These are phyloP conservation scores for Anhinga anhinga DNA, from an alignment of 2,113 vertebrate genomes.

Conservation along the genomic window DNA sequence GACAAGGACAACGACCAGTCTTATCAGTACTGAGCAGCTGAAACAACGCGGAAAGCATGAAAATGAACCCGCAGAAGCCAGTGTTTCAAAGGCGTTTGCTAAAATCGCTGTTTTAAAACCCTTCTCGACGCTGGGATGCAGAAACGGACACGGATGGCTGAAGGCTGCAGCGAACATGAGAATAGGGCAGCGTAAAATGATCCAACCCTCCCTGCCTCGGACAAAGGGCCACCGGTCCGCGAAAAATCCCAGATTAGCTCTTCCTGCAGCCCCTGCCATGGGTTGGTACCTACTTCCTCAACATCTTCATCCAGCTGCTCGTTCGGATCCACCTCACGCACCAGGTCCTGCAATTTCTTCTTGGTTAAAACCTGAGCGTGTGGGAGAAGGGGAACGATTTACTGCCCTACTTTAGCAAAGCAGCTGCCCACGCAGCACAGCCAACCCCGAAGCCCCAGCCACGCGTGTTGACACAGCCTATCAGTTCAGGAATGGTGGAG, in stretches of 20 bases:
- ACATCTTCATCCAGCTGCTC: constrained; percentile 99
- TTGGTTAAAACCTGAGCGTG: constrained; percentile 87
- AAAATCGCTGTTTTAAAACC: not conserved
- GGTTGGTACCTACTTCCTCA: constrained; percentile 84
- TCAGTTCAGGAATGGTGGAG: not conserved
- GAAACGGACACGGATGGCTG: not conserved
- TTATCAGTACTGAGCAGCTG: not conserved
- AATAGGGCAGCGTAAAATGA: not conserved
- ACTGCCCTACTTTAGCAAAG: not conserved
- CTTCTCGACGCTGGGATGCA: not conserved
- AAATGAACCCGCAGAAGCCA: not conserved
- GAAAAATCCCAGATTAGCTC: not conserved
- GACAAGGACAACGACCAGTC: not conserved
- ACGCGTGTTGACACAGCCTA: not conserved
- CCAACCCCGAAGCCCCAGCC: not conserved
- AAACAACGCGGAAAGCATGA: rapidly evolving
- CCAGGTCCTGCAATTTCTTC: constrained; percentile 97
- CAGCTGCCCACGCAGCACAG: not conserved
- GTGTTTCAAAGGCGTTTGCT: not conserved
- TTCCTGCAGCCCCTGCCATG: not conserved
- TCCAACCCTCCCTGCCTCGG: not conserved
- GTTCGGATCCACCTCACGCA: constrained; percentile 96
- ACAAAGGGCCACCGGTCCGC: not conserved
- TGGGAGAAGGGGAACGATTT: not conserved
- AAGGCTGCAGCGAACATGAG: not conserved